Base-by-base conservation (phyloP, 1,140 invertebrate genomes). In the Pinna nobilis region DNA sequence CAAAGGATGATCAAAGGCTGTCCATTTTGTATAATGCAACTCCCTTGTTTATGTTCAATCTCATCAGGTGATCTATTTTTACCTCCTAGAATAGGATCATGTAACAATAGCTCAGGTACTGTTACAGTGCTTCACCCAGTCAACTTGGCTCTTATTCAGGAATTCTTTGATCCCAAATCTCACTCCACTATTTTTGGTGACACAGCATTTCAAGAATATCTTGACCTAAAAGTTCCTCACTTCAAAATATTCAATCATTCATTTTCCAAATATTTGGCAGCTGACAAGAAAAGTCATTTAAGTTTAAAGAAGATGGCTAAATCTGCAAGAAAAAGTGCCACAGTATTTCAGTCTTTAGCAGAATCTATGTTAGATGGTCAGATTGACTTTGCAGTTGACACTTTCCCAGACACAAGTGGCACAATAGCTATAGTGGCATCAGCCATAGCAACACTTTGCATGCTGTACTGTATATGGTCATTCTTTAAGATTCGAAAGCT, bases 241-340 rank as follows among this genome's bases (percentile, higher is more conserved):
- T 73, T 66, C 30, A 66, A 57, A 2, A 30, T 72, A 28, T 72
- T 53, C 18, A 57, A 53, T 9, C 70, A 72, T 50, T 55, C 51
- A 13, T 64, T 72, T 1, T 55, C 25, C 18, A 35, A 47, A 9
- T 28, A 39, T 37, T 18, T 72, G 20, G 41, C 70, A 7, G 51
- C 50, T 44, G 60, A 72, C 50, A 23, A 47, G 25, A 37, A 47
- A 23, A 0, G 39, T 11, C 60, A 72, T 37, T 47, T 72, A 15
- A 72, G 63, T 65, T 49, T 72, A 32, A 57, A 64, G 28, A 49
- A 37, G 47, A 57, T 66, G 3, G 44, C 64, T 7, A 5, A 53
- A 32, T 23, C 3, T 33, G 64, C 32, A 1, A 30, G 53, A 51
- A 49, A 50, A 7, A 49, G 37, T 33, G 44, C 33, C 18, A 66